Percentiles rank a stretch among this genome's conserved stretches.
These are phyloP conservation scores for Drosophila jambulina DNA, from an alignment of 1,140 invertebrate species.

Conservation along the genomic window DNA sequence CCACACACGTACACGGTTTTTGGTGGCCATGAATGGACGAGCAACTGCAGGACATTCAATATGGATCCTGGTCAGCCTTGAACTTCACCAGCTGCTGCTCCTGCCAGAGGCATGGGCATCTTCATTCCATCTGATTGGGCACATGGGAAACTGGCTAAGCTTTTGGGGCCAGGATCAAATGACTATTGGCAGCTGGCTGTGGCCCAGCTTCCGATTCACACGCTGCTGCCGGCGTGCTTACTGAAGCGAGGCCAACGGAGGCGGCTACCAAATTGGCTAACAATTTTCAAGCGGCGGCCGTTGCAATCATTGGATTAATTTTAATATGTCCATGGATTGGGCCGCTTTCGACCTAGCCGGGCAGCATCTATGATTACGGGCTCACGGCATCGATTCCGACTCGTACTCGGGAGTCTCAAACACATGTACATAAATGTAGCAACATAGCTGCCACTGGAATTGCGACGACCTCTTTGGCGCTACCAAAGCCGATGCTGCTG, in stretches of 20 bases:
- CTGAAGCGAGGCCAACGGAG: constrained; percentile 57
- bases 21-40: constrained; percentile 29
- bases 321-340: constrained; percentile 80
- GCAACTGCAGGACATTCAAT: constrained; percentile 63
- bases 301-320: constrained; percentile 83
- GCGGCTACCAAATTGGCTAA: constrained; percentile 70
- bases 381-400: constrained; percentile 73
- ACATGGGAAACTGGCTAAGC: constrained; percentile 75
- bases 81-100: constrained; percentile 62
- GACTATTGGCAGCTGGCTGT: constrained; percentile 68
- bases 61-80: constrained; percentile 70
- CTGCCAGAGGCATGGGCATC: constrained; percentile 32
- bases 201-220: constrained; percentile 41
- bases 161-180: constrained; percentile 72
- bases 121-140: constrained; percentile 68
- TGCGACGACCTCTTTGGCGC: constrained; percentile 82
- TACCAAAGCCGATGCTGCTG: constrained; percentile 29
- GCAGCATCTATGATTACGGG: constrained; percentile 81
- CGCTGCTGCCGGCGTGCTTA: constrained; percentile 35
- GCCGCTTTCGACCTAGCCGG: constrained; percentile 67
- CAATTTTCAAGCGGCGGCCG: constrained; percentile 69
- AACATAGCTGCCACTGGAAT: constrained; percentile 81
- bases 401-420: constrained; percentile 30
- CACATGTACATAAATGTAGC: constrained; percentile 75
- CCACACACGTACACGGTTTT: constrained; percentile 54